These are phyloP conservation scores for Rhagonycha lutea DNA, from an alignment of 2,888 invertebrate species.

Conservation along the genomic window DNA sequence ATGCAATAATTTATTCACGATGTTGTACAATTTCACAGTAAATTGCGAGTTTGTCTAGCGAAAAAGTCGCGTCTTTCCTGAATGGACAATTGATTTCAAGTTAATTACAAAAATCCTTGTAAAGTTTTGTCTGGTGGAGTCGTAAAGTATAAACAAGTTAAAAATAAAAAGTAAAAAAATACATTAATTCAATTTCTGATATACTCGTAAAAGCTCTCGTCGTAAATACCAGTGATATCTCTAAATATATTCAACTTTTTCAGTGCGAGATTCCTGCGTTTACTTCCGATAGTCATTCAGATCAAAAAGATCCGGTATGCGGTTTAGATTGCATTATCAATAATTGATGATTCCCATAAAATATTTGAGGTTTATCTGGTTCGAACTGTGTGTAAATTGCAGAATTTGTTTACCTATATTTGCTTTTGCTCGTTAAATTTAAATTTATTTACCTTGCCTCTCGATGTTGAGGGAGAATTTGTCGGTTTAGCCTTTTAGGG, in stretches of 20 bases:
- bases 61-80: no score
- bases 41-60: no score
- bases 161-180: not conserved
- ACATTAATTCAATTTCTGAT: not conserved
- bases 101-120: no score
- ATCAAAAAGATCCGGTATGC: slow-evolving; percentile 8
- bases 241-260: not conserved
- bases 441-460: not conserved
- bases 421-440: not conserved
- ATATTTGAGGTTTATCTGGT: slow-evolving; percentile 10
- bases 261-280: not conserved
- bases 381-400: slow-evolving; percentile 4
- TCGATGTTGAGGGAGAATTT: not conserved
- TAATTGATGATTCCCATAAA: slow-evolving; percentile 18
- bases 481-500: not conserved
- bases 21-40: no score
- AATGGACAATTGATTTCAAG: no score
- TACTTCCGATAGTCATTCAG: slow-evolving; percentile 15
- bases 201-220: not conserved
- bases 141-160: no score
- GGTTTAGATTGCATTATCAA: slow-evolving; percentile 23
- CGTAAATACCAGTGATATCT: not conserved
- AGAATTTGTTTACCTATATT: not conserved
- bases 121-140: no score
- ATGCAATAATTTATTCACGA: no score